These are phyloP conservation scores for Uromys caudimaculatus DNA, from an alignment of 2,797 vertebrate species.

Conservation along the genomic window DNA sequence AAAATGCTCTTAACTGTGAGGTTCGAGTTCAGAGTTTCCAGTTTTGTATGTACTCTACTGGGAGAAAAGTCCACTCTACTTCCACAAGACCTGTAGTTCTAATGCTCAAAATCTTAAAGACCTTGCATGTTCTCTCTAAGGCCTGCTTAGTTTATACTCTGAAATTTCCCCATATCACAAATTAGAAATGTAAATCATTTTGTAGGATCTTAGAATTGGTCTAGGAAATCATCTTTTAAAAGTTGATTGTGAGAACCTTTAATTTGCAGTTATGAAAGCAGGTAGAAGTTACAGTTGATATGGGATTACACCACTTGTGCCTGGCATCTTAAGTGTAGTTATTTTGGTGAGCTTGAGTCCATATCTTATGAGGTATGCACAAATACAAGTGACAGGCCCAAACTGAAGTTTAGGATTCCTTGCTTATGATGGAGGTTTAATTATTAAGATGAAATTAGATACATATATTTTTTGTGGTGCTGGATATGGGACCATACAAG, in stretches of 20 bases:
- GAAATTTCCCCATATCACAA: not conserved
- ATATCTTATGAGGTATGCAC: too few species aligned
- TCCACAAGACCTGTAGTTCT: not conserved
- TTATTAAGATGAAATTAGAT: not conserved
- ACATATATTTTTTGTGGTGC: not conserved
- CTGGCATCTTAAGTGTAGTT: not conserved
- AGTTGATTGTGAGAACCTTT: accelerated
- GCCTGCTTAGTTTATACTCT: not conserved
- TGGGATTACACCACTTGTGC: not conserved
- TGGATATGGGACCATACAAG: not conserved
- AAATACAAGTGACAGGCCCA: not conserved
- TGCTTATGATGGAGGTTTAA: not conserved
- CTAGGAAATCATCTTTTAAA: not conserved
- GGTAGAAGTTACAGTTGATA: not conserved
- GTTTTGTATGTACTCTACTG: not conserved
- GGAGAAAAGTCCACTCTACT: not conserved
- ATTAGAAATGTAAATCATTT: not conserved
- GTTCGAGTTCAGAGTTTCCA: not conserved
- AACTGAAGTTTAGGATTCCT: not conserved
- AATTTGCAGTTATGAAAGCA: not conserved
- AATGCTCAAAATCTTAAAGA: too few species aligned
- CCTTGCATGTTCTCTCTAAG: not conserved
- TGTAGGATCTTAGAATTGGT: not conserved
- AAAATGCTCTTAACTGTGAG: not conserved
- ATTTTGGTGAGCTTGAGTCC: not conserved